Conservation (phyloP, 2,797 vertebrate genomes). For the Micropoecilia bifurca region DNA sequence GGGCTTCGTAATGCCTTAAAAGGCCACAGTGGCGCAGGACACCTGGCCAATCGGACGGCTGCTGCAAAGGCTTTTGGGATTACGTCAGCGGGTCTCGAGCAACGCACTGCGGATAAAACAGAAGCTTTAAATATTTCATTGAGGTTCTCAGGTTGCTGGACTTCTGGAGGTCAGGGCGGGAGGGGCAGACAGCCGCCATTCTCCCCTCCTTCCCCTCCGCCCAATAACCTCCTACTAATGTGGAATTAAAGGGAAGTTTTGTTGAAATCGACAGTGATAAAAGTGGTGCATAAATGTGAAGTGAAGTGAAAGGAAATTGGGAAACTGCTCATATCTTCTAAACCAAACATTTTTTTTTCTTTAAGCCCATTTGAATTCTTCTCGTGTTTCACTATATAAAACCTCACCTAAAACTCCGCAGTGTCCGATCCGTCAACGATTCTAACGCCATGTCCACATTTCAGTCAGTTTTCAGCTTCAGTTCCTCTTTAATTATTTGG, state of each 20-base stretch:
- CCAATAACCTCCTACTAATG: too few species aligned
- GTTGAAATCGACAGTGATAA: too few species aligned
- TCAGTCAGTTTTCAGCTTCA: background rate
- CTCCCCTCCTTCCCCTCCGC: too few species aligned
- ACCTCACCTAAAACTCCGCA: background rate
- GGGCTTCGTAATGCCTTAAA: conserved; percentile 71
- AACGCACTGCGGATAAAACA: conserved; percentile 86
- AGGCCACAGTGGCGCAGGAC: conserved; percentile 68
- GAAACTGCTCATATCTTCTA: background rate
- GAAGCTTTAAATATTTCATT: conserved; percentile 86
- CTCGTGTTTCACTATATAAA: background rate
- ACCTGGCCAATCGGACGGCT: too few species aligned
- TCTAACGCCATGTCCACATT: background rate
- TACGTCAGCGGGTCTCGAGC: conserved; percentile 79
- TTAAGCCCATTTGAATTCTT: background rate
- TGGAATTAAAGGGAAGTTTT: too few species aligned
- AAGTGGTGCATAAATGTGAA: too few species aligned
- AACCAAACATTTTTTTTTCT: background rate
- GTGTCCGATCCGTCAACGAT: background rate
- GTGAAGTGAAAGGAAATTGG: too few species aligned
- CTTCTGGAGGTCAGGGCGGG: conserved; percentile 77
- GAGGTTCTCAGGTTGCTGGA: conserved; percentile 82
- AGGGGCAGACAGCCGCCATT: too few species aligned
- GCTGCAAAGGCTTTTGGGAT: conserved; percentile 67
- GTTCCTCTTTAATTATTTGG: background rate